Base-by-base conservation (phyloP, 1,140 invertebrate species). In the Bombus superbus region DNA sequence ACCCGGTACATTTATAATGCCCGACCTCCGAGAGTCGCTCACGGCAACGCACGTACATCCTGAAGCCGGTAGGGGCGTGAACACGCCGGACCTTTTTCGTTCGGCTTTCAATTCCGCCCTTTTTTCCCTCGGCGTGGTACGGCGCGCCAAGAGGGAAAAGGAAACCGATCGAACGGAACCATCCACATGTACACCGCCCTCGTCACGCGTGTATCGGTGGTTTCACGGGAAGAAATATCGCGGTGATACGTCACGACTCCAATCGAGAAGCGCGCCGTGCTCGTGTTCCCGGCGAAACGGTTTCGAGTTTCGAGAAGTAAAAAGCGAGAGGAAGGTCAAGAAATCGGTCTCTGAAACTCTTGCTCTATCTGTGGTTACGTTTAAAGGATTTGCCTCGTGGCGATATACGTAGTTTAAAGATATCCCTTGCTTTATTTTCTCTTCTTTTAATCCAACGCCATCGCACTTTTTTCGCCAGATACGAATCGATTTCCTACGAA, bases 1-100 rank as follows among this genome's bases (percentile, higher is more conserved):
- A 83, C 89, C 85, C 89, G 81, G 72, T 89, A 90, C 85, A 91
- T 91, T 90, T 91, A 90, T 91, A 88, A 90, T 88, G 66, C 89
- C 22, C 86, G 78, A 90, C 86, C 85, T 87, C 77, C 35, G 57
- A 84, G 74, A 89, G 69, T 57, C 69, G 90, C 88, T 84, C 78
- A 66, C 71, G 74, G 90, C 88, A 57, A 82, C 80, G 72, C 90
- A 85, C 86, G 90, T 89, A 91, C 71, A 89, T 81, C 86, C 83
- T 72, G 85, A 86, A 77, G 83, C 77, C 80, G 83, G 64, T 2
- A 85, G 81, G 83, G 87, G 90, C 90, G 90, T 90, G 86, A 90
- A 89, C 88, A 53, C 64, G 86, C 81, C 69, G 88, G 86, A 90
- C 88, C 79, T 91, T 88, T 89, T 85, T 90, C 90, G 82, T 85